Evolutionary conservation across 2,113 vertebrate genomes (phyloP), one percentile per base, ranked within the genome.

Genomic region (Vombatus ursinus): DNA sequence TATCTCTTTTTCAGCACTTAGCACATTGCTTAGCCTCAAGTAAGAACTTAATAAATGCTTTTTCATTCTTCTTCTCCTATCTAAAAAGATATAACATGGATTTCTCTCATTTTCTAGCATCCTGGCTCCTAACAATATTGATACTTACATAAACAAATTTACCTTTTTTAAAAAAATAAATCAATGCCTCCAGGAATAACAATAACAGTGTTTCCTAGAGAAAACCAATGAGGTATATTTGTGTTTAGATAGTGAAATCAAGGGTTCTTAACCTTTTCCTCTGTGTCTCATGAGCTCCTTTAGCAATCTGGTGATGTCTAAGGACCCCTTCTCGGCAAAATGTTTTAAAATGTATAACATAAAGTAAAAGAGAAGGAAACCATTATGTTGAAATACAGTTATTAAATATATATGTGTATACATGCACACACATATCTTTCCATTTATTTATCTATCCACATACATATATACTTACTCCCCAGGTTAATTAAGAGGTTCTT

Each of bases 71-170:
- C 61, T n/a, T 4, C n/a, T 47, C 8, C 54, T 6, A 49, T 31
- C 10, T 57, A 89, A 50, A 94, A 90, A 68, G 92, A 50, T 90
- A 0, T 89, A 93, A 50, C 52, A 50, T 90, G 14, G 50, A 11
- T 68, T 93, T 94, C 90, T 89, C 22, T 92, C 47, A 68, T 95
- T 68, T 94, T 5, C 37, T 68, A 28, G 1, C 91, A 10, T 57
- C 47, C 91, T 57, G 93, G 52, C 14, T 95, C 49, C 10, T 91
- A 96, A 92, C 8, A 48, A 44, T 25, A 47, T 2, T 96, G 25
- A 93, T 94, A 95, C 92, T 94, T 95, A 94, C n/a, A 24, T 93
- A 93, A 96, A 90, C 37, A 96, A 96, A 94, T 90, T 93, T 95
- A 53, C 19, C 25, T 16, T 91, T 91, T 96, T 94, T 95, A 95